These are phyloP conservation scores for Rhorus exstirpatorius DNA, from an alignment of 2,888 invertebrate genomes.

Conservation along the genomic window DNA sequence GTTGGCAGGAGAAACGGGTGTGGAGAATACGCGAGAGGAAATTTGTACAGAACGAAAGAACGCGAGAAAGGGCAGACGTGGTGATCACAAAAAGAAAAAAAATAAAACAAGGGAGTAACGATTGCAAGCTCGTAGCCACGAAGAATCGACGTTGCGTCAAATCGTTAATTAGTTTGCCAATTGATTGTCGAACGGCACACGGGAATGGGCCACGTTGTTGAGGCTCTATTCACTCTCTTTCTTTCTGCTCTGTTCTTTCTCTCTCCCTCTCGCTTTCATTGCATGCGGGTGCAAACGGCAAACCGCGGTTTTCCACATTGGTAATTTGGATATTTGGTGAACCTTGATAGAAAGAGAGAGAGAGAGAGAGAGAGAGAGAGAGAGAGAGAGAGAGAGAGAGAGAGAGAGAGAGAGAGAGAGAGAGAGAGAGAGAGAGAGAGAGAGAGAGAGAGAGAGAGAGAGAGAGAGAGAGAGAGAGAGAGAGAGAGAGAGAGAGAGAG, in stretches of 20 bases:
- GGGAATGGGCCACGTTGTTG: conserved; percentile 52
- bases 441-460: conserved; percentile 11
- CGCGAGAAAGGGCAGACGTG: conserved; percentile 13
- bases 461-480: background rate
- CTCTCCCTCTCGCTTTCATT: conserved; percentile 22
- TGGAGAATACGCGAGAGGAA: conserved; percentile 29
- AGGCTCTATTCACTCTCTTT: no score
- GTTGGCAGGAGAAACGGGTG: conserved; percentile 19
- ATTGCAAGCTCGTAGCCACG: conserved; percentile 71
- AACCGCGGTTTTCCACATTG: conserved; percentile 59
- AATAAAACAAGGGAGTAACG: conserved; percentile 23
- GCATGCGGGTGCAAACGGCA: conserved; percentile 61
- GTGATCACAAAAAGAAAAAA: conserved; percentile 41
- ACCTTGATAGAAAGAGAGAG: conserved; percentile 42
- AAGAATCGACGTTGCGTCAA: conserved; percentile 76
- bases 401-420: background rate
- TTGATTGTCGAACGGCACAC: conserved; percentile 73
- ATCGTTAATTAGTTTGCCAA: conserved; percentile 80
- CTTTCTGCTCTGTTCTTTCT: conserved; percentile 50
- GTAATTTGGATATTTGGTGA: conserved; percentile 62
- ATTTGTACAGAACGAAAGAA: conserved; percentile 12
- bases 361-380: background rate
- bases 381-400: conserved; percentile 1
- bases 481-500: background rate
- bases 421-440: background rate